These are phyloP conservation scores for Hemistola chrysoprasaria DNA, from an alignment of 2,888 invertebrate genomes.

Conservation along the genomic window DNA sequence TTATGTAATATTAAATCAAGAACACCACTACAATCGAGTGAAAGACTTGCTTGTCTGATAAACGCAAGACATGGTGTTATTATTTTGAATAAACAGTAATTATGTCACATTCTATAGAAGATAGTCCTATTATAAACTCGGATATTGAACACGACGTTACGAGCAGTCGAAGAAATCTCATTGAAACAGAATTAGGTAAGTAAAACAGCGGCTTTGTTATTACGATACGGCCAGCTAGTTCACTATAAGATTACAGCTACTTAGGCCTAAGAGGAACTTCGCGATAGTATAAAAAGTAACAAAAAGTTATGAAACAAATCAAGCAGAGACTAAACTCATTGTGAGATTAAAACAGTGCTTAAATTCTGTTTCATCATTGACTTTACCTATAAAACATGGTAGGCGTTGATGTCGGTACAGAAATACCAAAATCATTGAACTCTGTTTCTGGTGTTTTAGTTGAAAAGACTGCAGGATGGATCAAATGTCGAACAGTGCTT, in stretches of 20 bases:
- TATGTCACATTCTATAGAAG: conserved; percentile 65
- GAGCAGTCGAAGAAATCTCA: conserved; percentile 59
- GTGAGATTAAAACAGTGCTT: not conserved
- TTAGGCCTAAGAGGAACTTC: no score
- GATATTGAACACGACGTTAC: conserved; percentile 72
- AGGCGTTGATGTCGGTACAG: no score
- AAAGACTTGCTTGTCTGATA: no score
- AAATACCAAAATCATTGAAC: not conserved
- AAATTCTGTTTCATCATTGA: not conserved
- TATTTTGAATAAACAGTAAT: conserved; percentile 45
- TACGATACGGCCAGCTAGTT: conserved; percentile 1
- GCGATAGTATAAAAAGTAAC: no score
- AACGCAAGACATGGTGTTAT: conserved; percentile 38
- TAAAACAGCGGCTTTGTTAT: conserved; percentile 2
- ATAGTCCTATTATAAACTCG: conserved; percentile 69
- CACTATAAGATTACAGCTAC: no score
- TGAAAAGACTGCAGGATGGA: conserved; percentile 85
- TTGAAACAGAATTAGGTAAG: conserved; percentile 59
- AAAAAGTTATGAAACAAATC: no score
- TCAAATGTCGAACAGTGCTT: conserved; percentile 89
- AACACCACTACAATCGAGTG: no score
- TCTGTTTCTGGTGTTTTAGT: conserved; percentile 40
- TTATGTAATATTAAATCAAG: no score
- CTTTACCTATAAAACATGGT: no score
- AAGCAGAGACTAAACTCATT: no score